Evolutionary conservation across 2,113 vertebrate genomes (phyloP).

Genomic region (Clinocottus analis): DNA sequence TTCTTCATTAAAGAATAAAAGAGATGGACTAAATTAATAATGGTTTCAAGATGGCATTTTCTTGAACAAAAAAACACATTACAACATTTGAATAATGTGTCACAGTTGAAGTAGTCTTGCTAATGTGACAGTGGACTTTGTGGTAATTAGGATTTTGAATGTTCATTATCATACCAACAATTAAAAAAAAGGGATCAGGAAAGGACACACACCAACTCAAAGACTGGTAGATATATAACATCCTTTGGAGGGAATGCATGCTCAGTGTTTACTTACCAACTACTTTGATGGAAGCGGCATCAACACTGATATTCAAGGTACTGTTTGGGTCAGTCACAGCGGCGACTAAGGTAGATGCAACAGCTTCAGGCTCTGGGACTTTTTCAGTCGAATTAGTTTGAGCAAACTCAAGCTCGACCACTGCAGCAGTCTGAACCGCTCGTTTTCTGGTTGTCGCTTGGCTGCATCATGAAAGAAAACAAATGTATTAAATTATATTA

Average conservation of each 20-base stretch:
- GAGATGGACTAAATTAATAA: not conserved
- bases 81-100: not conserved
- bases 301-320: too few relatives aligned
- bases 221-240: too few relatives aligned
- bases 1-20: not conserved
- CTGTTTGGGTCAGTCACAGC: too few relatives aligned
- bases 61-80: not conserved
- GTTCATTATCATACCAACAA: too few relatives aligned
- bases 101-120: not conserved
- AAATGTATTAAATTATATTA: not conserved
- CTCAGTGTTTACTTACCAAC: too few relatives aligned
- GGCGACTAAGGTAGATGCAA: too few relatives aligned
- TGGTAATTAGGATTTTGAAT: too few relatives aligned
- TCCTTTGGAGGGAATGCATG: too few relatives aligned
- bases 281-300: too few relatives aligned
- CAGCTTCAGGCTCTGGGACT: slow-evolving; percentile 9
- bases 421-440: not conserved
- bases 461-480: not conserved
- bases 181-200: too few relatives aligned
- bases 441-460: fast-evolving
- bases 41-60: not conserved
- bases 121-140: not conserved
- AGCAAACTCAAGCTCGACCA: slow-evolving; percentile 38
- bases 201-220: too few relatives aligned
- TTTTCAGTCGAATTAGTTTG: not conserved